These are phyloP conservation scores for Potamarius usumacintae DNA, from an alignment of 2,113 vertebrate genomes.

Conservation along the genomic window DNA sequence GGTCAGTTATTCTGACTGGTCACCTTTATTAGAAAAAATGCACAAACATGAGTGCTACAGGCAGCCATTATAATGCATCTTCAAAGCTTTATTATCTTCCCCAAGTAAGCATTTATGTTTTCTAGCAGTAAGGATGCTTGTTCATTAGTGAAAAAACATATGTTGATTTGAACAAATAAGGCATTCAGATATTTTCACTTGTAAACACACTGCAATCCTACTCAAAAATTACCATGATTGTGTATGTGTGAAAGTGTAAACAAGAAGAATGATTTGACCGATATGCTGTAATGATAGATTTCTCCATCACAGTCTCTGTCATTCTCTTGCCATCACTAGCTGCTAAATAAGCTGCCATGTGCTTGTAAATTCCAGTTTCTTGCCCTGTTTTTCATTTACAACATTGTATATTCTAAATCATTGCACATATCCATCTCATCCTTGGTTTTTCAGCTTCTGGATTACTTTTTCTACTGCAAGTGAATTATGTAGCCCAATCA, in stretches of 20 bases:
- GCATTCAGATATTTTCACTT: neutral
- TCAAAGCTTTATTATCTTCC: neutral
- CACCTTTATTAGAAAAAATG: neutral
- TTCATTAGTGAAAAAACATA: constrained; percentile 5
- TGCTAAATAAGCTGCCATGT: neutral
- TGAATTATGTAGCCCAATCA: neutral
- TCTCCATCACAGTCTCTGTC: neutral
- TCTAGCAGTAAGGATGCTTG: neutral
- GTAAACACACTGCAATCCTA: neutral
- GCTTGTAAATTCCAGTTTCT: neutral
- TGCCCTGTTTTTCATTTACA: neutral
- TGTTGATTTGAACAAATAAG: constrained; percentile 4
- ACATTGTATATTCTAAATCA: neutral
- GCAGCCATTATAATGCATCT: neutral
- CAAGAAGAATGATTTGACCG: neutral
- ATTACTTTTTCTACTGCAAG: neutral
- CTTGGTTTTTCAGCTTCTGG: neutral
- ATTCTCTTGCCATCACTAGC: neutral
- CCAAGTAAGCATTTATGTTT: constrained; percentile 5
- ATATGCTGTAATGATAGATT: neutral
- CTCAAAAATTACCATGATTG: neutral
- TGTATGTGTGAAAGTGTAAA: constrained; percentile 16
- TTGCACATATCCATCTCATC: neutral
- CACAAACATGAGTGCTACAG: neutral
- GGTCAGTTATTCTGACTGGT: neutral